These are phyloP conservation scores for Scaptomyza flava DNA, from an alignment of 2,888 invertebrate genomes.

Conservation along the genomic window DNA sequence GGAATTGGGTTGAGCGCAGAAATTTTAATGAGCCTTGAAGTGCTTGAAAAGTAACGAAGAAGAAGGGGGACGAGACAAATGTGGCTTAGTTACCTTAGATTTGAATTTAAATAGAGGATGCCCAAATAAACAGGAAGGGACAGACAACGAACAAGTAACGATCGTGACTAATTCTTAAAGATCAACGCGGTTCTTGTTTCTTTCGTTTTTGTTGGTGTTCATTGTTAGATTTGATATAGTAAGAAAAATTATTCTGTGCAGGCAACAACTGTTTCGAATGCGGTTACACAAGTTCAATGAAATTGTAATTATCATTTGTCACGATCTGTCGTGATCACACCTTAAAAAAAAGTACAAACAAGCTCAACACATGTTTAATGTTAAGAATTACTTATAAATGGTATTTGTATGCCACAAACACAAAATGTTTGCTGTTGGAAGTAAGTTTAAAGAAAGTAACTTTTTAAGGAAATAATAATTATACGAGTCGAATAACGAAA, in stretches of 20 bases:
- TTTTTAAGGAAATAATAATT: too few relatives aligned
- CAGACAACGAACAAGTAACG: constrained; percentile 16
- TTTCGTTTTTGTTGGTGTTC: background rate
- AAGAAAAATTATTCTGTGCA: constrained; percentile 14
- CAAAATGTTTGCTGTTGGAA: background rate
- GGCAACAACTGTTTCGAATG: constrained; percentile 9
- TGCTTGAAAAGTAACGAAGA: constrained; percentile 5
- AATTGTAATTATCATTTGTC: constrained; percentile 36
- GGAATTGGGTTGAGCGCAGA: constrained; percentile 64
- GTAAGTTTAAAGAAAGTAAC: background rate
- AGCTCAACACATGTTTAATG: background rate
- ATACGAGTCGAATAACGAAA: too few relatives aligned
- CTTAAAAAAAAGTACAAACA: constrained; percentile 11
- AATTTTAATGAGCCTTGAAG: constrained; percentile 61
- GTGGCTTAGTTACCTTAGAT: constrained; percentile 15
- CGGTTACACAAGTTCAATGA: constrained; percentile 34
- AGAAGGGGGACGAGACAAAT: constrained; percentile 3
- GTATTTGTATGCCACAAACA: constrained; percentile 1
- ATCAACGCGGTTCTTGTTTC: background rate
- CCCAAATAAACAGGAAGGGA: constrained; percentile 27
- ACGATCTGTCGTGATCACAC: constrained; percentile 39
- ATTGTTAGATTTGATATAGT: constrained; percentile 5
- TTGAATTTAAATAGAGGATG: constrained; percentile 47
- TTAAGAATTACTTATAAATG: background rate
- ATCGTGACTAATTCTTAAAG: constrained; percentile 41